phyloP scores from a whole-genome alignment of 2,797 vertebrate genomes.

The Lindbergichthys nudifrons region DNA sequence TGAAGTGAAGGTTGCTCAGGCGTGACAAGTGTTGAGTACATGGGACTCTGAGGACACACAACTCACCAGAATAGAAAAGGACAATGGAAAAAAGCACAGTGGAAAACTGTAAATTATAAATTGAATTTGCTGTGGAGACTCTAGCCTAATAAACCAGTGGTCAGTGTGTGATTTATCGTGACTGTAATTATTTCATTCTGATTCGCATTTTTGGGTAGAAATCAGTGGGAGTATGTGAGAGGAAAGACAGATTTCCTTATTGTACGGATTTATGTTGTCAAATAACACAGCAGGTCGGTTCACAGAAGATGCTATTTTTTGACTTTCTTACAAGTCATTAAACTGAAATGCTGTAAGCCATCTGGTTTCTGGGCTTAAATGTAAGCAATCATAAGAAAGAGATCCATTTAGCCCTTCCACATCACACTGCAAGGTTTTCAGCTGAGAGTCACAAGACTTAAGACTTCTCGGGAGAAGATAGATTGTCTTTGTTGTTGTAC shows the following conservation, averaged over 20 bases:
- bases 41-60: constrained; percentile 50
- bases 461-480: constrained; percentile 24
- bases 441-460: constrained; percentile 45
- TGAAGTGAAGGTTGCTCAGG: constrained; percentile 55
- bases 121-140: constrained; percentile 28
- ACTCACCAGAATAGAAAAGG: constrained; percentile 48
- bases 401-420: constrained; percentile 20
- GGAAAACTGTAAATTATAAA: constrained; percentile 27
- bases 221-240: constrained; percentile 8
- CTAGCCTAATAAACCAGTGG: constrained; percentile 11
- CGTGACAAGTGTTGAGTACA: constrained; percentile 49
- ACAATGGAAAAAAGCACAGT: constrained; percentile 28
- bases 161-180: constrained; percentile 33
- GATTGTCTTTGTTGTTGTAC: constrained; percentile 45
- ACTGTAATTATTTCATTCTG: constrained; percentile 17
- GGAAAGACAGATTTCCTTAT: constrained; percentile 29
- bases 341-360: constrained; percentile 40
- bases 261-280: constrained; percentile 42
- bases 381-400: constrained; percentile 35
- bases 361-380: constrained; percentile 33
- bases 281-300: constrained; percentile 1
- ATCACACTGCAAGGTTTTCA: constrained; percentile 32
- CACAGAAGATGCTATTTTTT: constrained; percentile 48
- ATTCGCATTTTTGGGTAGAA: constrained; percentile 9
- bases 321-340: constrained; percentile 42